Evolutionary conservation across 2,113 vertebrate species (phyloP).

Genomic region (Mus spicilegus): DNA sequence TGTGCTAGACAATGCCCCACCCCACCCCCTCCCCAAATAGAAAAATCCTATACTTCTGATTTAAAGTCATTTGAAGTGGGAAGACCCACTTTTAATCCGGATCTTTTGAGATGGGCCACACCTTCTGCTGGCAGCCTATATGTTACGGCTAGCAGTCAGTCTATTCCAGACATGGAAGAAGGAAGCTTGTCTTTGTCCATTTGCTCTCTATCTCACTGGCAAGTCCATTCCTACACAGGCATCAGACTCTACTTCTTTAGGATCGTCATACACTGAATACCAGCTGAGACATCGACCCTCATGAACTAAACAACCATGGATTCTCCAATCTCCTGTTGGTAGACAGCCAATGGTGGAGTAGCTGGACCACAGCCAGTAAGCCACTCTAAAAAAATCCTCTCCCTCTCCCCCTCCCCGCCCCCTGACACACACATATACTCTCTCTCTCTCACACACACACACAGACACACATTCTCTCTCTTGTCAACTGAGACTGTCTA

Average conservation of each 20-base stretch:
- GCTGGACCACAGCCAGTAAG: neutral
- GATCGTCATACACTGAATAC: neutral
- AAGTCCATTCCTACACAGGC: neutral
- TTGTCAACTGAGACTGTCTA: neutral
- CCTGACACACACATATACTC: too few species aligned
- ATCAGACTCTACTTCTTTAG: neutral
- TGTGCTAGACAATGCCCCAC: conserved; percentile 10
- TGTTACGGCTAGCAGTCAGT: too few species aligned
- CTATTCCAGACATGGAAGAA: neutral
- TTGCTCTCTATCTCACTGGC: neutral
- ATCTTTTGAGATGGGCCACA: too few species aligned
- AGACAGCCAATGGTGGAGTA: neutral
- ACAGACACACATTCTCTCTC: neutral
- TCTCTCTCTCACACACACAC: neutral
- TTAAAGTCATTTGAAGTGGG: neutral
- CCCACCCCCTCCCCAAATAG: conserved; percentile 53
- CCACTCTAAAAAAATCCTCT: neutral
- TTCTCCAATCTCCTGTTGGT: neutral
- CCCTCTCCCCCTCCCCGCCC: neutral
- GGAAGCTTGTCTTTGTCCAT: neutral
- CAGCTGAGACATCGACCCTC: neutral
- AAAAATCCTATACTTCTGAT: conserved; percentile 60
- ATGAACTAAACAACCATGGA: neutral
- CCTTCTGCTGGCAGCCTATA: neutral
- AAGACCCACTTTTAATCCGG: neutral